Percentiles rank a stretch among this genome's conserved stretches.
phyloP scores from a whole-genome alignment of 2,113 vertebrate genomes.

The Lichenostomus cassidix region DNA sequence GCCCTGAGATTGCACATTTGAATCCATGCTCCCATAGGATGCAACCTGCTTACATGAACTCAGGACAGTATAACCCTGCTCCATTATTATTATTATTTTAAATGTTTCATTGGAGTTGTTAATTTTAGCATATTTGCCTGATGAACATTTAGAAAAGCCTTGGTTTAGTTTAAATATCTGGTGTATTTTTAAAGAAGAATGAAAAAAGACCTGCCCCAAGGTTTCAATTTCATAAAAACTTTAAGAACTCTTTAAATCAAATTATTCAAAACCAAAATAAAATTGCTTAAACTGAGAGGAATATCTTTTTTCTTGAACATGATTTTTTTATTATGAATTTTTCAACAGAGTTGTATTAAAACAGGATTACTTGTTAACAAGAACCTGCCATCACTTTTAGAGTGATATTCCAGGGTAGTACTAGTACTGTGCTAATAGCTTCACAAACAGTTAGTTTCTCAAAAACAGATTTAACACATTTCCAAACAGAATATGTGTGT shows the following conservation, averaged over 20 bases:
- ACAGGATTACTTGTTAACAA: not conserved
- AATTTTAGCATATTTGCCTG: not conserved
- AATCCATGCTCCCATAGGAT: not conserved
- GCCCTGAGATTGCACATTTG: not conserved
- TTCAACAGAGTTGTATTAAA: not conserved
- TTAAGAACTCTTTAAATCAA: not conserved
- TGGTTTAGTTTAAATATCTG: not conserved
- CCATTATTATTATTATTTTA: not conserved
- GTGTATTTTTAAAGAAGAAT: not conserved
- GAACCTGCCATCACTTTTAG: not conserved
- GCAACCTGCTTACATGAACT: not conserved
- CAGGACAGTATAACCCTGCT: not conserved
- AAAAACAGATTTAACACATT: slow-evolving; percentile 3
- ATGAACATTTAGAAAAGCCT: not conserved
- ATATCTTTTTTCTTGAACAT: not conserved
- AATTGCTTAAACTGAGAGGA: not conserved
- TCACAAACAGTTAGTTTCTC: not conserved
- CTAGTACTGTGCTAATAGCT: not conserved
- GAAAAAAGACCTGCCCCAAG: fast-evolving
- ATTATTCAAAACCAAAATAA: not conserved
- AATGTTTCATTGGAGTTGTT: not conserved
- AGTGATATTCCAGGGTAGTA: not conserved
- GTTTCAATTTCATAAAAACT: not conserved
- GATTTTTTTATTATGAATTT: not conserved
- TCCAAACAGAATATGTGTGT: not conserved